Evolutionary conservation across 2,797 vertebrate species (phyloP), one percentile per base, ranked within the genome.

Genomic region (Micrastur ruficollis): DNA sequence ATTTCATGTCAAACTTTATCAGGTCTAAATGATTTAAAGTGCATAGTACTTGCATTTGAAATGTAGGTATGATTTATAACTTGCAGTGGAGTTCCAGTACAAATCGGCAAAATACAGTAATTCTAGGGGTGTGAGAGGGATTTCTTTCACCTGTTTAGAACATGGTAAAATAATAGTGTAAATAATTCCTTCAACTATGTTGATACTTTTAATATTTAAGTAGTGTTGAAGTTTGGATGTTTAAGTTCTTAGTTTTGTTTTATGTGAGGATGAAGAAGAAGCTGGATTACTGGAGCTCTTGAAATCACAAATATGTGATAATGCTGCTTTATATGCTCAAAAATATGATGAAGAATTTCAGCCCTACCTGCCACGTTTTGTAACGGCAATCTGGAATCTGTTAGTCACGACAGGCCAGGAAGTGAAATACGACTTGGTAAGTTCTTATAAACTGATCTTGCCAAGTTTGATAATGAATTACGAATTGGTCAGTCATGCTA

Each of bases 331-430:
- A 56, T 99, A 99, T 20, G 99, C 99, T 92, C 99, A 99, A 94
- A 99, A 99, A 96, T 99, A 99, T 0, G 99, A 99, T 68, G 99
- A 99, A 96, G 99, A 99, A 89, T 99, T 99, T 93, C 99, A 99
- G 92, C 99, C 98, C 4, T 99, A 99, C 89, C 97, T 99, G 91
- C 99, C 99, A 20, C 99, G 98, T 42, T 99, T 99, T 72, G 99
- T 99, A 92, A 99, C 99, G 1, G 99, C 99, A 23, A 99, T 99
- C 97, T 99, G 99, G 99, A 99, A 99, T 97, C 98, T 99, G 81
- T 96, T 99, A 86, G 99, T 99, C 91, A 99, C 99, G 8, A 99
- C 99, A 23, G 99, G 99, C 49, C 99, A 99, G 95, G 99, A 99
- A 97, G 99, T 99, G 96, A 99, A 99, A 98, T 99, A 99, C 81